Base-by-base conservation (phyloP, 2,888 invertebrate species). In the Calameuta filiformis region DNA sequence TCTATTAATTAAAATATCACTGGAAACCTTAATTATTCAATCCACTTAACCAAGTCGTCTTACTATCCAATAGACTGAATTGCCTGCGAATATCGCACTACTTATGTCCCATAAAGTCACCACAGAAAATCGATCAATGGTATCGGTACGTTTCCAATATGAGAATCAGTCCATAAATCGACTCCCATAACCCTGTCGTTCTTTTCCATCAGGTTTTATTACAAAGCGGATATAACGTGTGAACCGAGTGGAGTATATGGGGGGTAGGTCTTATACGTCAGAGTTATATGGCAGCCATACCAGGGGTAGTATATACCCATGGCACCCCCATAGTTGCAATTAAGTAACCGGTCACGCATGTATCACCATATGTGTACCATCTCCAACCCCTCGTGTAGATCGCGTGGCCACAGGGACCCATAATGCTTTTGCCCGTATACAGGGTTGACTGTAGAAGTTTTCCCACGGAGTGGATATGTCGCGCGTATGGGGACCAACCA, bases 391-490 rank as follows among this genome's bases (percentile, higher is more conserved):
- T 56, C 23, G 56, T 56, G 56, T 23, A 56, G 23, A 56, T 56
- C 56, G 56, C 56, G 56, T 56, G 56, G 56, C 56, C 56, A 56
- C 9, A 9, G 56, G 23, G 9, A 56, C 23, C 23, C 56, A 75
- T 23, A 68, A 35, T 69, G 75, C 23, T 71, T 11, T 15, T 30
- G 69, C n/a, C 12, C 12, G 4, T 68, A 33, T 69, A 73, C 30
- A 73, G 68, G 30, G 68, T 74, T 73, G 69, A 69, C 69, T 71
- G 37, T 12, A 40, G 78, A 80, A 73, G 75, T 76, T 77, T 85
- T 85, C 85, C 84, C 85, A 81, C 83, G 81, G 79, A 80, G 73
- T 77, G 75, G 71, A 77, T 80, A 68, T 68, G 79, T 77, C 77
- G 82, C 83, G 80, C 79, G 78, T 81, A 79, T 78, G 80, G 82